Conservation (phyloP, 64 coral and sea anemone genomes). For the Exaiptasia diaphana region DNA sequence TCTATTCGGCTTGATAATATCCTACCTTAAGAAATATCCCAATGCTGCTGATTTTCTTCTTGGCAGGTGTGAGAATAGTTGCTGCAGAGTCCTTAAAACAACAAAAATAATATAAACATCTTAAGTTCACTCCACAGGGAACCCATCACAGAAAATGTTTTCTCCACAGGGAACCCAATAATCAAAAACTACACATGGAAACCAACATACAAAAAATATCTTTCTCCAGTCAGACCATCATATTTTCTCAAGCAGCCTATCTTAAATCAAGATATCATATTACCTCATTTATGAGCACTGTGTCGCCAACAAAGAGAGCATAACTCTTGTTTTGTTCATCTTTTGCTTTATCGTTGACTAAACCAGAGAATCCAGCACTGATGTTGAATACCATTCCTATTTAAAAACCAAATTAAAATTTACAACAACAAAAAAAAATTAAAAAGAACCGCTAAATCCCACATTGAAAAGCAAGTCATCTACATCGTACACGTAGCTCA, state of each 20-base stretch:
- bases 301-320: constrained; percentile 93
- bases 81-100: constrained; percentile 73
- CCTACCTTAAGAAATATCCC: constrained; percentile 97
- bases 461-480: not conserved
- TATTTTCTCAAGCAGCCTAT: too few species aligned
- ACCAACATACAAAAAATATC: too few species aligned
- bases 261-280: too few species aligned
- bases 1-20: too few species aligned
- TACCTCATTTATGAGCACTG: constrained; percentile 93
- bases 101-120: not conserved
- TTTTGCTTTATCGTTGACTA: constrained; percentile 60
- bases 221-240: too few species aligned
- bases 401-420: not conserved
- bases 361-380: constrained; percentile 85
- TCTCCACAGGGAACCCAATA: not conserved
- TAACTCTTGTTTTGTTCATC: constrained; percentile 69
- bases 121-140: not conserved
- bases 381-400: constrained; percentile 97
- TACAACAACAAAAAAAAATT: not conserved
- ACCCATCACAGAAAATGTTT: not conserved
- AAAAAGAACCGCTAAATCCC: not conserved
- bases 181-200: too few species aligned
- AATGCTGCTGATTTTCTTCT: constrained; percentile 97
- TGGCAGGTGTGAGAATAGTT: constrained; percentile 81
- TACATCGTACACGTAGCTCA: too few species aligned